Conservation (phyloP, 2,113 vertebrate genomes). For the Verasper variegatus region DNA sequence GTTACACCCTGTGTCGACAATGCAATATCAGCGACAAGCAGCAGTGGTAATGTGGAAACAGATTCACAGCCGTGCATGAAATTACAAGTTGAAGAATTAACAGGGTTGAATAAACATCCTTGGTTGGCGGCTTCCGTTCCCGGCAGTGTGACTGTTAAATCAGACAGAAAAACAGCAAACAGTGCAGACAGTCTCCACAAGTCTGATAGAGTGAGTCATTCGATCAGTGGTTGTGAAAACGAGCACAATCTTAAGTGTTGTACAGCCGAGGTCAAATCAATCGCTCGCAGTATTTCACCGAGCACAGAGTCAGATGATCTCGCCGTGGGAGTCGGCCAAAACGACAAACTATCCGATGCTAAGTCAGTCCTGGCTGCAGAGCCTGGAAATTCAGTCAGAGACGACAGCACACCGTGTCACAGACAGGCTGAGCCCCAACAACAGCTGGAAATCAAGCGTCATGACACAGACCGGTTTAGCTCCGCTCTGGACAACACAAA, state of each 20-base stretch:
- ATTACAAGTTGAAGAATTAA: conserved; percentile 15
- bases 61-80: conserved; percentile 20
- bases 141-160: neutral
- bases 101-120: conserved; percentile 8
- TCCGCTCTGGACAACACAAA: conserved; percentile 5
- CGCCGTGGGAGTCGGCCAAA: conserved; percentile 48
- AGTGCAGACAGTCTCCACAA: neutral
- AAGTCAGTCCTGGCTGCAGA: conserved; percentile 57
- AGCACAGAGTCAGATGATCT: conserved; percentile 35
- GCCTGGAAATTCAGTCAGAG: conserved; percentile 48
- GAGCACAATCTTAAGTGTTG: conserved; percentile 16
- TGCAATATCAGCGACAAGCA: neutral
- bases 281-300: conserved; percentile 6
- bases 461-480: conserved; percentile 24
- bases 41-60: conserved; percentile 24
- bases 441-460: conserved; percentile 54
- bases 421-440: conserved; percentile 55
- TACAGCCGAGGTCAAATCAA: conserved; percentile 47
- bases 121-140: conserved; percentile 19
- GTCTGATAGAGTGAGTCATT: conserved; percentile 2
- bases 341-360: conserved; percentile 46
- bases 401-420: conserved; percentile 42
- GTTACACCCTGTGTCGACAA: neutral
- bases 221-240: conserved; percentile 5
- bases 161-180: conserved; percentile 4